These are phyloP conservation scores for Megalops cyprinoides DNA, from an alignment of 2,797 vertebrate genomes.

Conservation along the genomic window DNA sequence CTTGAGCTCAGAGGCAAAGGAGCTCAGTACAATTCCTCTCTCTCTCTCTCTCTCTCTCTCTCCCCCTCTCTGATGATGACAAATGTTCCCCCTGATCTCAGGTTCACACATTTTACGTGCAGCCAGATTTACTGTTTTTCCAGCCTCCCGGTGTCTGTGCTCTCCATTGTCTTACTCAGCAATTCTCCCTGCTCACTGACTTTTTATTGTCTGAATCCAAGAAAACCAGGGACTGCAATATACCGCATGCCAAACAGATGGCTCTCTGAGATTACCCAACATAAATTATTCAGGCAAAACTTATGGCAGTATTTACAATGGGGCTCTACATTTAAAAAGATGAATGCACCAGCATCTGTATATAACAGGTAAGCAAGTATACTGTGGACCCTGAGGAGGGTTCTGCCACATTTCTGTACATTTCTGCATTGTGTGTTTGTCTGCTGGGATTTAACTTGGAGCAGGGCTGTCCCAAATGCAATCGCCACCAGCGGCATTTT, in stretches of 20 bases:
- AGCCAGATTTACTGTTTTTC: background rate
- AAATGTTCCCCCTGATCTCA: background rate
- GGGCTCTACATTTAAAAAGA: slow-evolving; percentile 14
- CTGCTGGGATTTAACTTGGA: background rate
- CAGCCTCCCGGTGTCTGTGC: background rate
- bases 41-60: no score
- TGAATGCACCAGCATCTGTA: slow-evolving; percentile 5
- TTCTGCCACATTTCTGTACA: background rate
- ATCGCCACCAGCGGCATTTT: background rate
- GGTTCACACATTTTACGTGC: background rate
- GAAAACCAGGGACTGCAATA: background rate
- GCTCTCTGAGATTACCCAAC: background rate
- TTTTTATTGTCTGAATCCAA: background rate
- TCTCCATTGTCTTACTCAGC: background rate
- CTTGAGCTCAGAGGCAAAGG: background rate
- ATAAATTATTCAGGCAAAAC: slow-evolving; percentile 8
- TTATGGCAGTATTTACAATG: background rate
- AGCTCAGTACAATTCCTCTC: slow-evolving; percentile 12
- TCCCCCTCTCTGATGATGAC: slow-evolving; percentile 19
- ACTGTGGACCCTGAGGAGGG: background rate
- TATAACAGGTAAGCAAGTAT: slow-evolving; percentile 19
- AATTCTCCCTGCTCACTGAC: background rate
- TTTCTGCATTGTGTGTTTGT: background rate
- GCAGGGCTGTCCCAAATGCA: background rate
- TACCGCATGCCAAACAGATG: slow-evolving; percentile 2